Evolutionary conservation across 2,888 invertebrate species (phyloP).

Genomic region (Criorhina ranunculi): DNA sequence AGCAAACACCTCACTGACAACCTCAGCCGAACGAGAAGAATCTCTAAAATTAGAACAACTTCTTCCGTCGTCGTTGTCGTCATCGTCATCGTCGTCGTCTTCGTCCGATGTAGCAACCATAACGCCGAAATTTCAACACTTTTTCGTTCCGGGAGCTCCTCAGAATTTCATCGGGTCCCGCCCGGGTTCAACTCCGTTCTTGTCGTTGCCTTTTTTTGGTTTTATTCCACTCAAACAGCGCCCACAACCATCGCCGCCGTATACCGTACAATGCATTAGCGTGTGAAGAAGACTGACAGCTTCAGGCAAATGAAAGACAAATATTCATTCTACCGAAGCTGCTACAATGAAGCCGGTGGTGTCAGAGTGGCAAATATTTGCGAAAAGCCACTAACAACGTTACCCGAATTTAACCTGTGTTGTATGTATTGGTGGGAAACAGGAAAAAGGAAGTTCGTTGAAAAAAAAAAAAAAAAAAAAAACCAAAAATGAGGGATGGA

Average conservation of each 20-base stretch:
- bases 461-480: too few species aligned
- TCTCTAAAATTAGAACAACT: conserved; percentile 39
- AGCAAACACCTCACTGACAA: conserved; percentile 38
- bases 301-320: conserved; percentile 77
- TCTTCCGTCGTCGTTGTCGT: conserved; percentile 3
- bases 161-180: conserved; percentile 10
- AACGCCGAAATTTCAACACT: conserved; percentile 32
- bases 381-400: conserved; percentile 68
- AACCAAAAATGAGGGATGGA: conserved; percentile 27
- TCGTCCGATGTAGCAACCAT: conserved; percentile 29
- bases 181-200: background rate
- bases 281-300: conserved; percentile 69
- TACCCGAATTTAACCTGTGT: conserved; percentile 58
- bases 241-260: conserved; percentile 32
- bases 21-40: conserved; percentile 12
- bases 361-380: conserved; percentile 72
- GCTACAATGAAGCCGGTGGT: conserved; percentile 53
- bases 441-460: conserved; percentile 24
- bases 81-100: background rate
- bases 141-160: conserved; percentile 22
- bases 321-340: conserved; percentile 58
- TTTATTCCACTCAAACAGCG: conserved; percentile 52
- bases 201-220: conserved; percentile 33
- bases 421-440: conserved; percentile 35
- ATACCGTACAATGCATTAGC: conserved; percentile 62